Percentiles rank a stretch among this genome's conserved stretches.
phyloP scores from a whole-genome alignment of 2,113 vertebrate genomes.

The Neodon shergylaensis region DNA sequence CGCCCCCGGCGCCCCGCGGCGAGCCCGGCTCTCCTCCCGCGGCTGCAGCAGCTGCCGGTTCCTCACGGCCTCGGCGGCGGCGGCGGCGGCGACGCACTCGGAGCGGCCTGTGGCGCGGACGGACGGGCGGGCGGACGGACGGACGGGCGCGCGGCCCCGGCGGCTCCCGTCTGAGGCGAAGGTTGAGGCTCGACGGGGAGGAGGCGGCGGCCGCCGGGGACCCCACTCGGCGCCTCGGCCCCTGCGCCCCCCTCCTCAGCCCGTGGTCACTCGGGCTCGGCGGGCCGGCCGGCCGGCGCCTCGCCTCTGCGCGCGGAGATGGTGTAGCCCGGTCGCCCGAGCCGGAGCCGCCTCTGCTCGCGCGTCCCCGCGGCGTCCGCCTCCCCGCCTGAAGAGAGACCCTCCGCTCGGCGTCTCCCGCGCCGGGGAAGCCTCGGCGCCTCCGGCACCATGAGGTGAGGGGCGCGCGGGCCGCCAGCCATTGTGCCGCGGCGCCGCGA shows the following conservation, averaged over 20 bases:
- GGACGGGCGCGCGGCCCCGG: slow-evolving; percentile 22
- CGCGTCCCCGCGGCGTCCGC: neutral
- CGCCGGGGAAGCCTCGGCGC: slow-evolving; percentile 60
- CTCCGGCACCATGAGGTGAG: slow-evolving; percentile 81
- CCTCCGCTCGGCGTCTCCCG: slow-evolving; percentile 25
- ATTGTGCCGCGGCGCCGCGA: slow-evolving; percentile 57
- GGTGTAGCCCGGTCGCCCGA: slow-evolving; percentile 65
- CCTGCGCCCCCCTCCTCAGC: slow-evolving; percentile 30
- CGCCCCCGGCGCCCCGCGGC: slow-evolving; percentile 64
- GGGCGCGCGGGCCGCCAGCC: slow-evolving; percentile 60
- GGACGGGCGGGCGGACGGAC: neutral
- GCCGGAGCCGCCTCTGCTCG: slow-evolving; percentile 22
- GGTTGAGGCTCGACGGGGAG: neutral
- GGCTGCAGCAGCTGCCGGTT: slow-evolving; percentile 69
- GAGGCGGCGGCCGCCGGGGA: slow-evolving; percentile 13
- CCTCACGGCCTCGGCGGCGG: slow-evolving; percentile 69
- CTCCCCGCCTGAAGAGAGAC: neutral
- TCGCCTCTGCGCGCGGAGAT: slow-evolving; percentile 62
- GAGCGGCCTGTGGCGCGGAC: neutral
- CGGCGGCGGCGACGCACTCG: neutral
- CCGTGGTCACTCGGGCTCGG: neutral
- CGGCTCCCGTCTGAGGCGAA: slow-evolving; percentile 3
- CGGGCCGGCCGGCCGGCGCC: neutral
- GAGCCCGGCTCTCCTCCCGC: slow-evolving; percentile 51
- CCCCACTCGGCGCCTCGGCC: slow-evolving; percentile 34